Percentiles rank a stretch among this genome's conserved stretches.
Evolutionary conservation across 2,888 invertebrate species (phyloP).

Genomic region (Fabriciana adippe): DNA sequence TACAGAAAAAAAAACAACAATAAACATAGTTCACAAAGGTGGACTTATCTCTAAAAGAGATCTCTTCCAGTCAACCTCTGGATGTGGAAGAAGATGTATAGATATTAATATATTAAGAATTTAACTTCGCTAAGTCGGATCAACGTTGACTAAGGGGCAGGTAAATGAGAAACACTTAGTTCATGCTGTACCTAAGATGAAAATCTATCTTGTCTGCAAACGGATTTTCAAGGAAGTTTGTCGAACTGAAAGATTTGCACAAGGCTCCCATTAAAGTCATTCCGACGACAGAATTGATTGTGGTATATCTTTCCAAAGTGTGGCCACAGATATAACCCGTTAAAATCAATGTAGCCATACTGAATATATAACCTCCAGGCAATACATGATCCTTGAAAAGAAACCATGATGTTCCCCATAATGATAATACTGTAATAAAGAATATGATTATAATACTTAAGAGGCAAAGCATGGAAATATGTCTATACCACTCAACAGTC

Average conservation of each 20-base stretch:
- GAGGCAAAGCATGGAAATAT: too few relatives aligned
- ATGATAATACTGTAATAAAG: constrained; percentile 58
- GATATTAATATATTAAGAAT: constrained; percentile 11
- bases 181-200: constrained; percentile 65
- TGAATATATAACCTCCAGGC: constrained; percentile 64
- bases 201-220: constrained; percentile 65
- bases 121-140: constrained; percentile 21
- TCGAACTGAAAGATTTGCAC: constrained; percentile 62
- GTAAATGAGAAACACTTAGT: constrained; percentile 14
- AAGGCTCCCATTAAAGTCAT: constrained; percentile 72
- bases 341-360: constrained; percentile 61
- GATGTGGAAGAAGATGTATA: too few relatives aligned
- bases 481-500: background rate
- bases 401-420: constrained; percentile 72
- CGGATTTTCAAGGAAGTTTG: constrained; percentile 61
- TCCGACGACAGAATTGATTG: constrained; percentile 67
- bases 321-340: constrained; percentile 70
- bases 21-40: too few relatives aligned
- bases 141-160: constrained; percentile 17
- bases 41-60: too few relatives aligned
- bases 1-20: too few relatives aligned
- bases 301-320: constrained; percentile 68
- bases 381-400: constrained; percentile 58
- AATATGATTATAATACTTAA: constrained; percentile 6
- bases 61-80: too few relatives aligned